phyloP scores from a whole-genome alignment of 2,113 vertebrate genomes.

The Turdus rufiventris region DNA sequence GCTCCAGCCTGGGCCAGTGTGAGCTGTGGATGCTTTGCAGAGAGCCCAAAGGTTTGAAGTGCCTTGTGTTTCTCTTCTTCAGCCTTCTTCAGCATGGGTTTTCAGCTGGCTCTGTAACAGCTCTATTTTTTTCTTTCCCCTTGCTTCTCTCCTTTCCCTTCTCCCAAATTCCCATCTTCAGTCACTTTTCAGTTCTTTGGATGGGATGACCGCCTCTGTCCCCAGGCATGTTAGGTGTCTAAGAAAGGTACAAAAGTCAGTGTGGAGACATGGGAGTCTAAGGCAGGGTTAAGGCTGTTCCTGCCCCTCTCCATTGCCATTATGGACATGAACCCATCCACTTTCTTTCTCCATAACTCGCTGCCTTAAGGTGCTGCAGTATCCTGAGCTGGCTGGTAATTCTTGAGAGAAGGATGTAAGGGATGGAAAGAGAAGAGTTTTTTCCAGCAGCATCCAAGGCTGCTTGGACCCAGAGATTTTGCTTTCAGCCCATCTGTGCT shows the following conservation, averaged over 20 bases:
- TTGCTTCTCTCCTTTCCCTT: background rate
- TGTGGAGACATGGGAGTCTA: accelerated
- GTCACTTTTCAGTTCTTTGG: accelerated
- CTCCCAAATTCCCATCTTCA: background rate
- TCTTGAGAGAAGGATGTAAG: background rate
- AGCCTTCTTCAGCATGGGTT: too few relatives aligned
- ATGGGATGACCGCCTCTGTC: background rate
- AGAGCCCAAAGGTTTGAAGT: background rate
- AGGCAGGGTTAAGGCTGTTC: background rate
- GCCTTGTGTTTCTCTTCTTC: background rate
- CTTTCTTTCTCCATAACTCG: background rate
- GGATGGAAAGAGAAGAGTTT: background rate
- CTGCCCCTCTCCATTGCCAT: background rate
- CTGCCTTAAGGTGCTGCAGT: background rate
- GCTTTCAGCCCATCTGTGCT: background rate
- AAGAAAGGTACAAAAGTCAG: accelerated
- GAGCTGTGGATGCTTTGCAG: background rate
- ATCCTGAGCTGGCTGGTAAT: background rate
- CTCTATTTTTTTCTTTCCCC: background rate
- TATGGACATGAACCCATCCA: background rate
- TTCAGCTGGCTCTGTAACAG: background rate
- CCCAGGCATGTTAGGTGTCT: background rate
- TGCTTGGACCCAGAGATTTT: background rate
- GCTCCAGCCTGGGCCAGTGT: background rate
- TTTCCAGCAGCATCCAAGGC: background rate